Evolutionary conservation across 1,140 invertebrate genomes (phyloP).

Genomic region (Campoletis sonorensis): DNA sequence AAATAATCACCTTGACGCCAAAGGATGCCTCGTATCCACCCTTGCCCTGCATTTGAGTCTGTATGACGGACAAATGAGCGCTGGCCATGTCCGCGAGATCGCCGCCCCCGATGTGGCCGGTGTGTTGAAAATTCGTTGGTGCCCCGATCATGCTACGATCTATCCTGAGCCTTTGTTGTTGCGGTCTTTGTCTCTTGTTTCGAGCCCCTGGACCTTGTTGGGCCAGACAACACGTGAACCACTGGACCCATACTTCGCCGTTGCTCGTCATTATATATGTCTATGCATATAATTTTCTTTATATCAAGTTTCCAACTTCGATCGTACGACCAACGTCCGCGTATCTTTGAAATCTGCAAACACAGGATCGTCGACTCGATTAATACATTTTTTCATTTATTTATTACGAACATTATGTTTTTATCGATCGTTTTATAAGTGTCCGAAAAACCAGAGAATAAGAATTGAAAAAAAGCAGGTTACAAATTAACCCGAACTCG

Average conservation of each 20-base stretch:
- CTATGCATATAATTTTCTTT: neutral
- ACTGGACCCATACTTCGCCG: conserved; percentile 89
- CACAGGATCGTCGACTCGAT: too few relatives aligned
- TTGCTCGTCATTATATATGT: conserved; percentile 80
- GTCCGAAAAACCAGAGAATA: neutral
- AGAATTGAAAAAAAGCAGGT: neutral
- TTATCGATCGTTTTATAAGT: neutral
- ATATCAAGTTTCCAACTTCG: too few relatives aligned
- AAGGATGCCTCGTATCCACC: conserved; percentile 88
- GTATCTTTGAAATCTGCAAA: too few relatives aligned
- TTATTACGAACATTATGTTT: neutral
- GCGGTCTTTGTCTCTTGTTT: conserved; percentile 80
- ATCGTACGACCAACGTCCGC: too few relatives aligned
- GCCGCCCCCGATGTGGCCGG: conserved; percentile 92
- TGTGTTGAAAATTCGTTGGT: conserved; percentile 94
- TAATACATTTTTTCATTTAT: too few relatives aligned
- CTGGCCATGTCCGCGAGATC: conserved; percentile 85
- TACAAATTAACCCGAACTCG: too few relatives aligned
- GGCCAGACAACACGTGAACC: conserved; percentile 89
- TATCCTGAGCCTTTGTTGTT: conserved; percentile 84
- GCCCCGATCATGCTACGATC: conserved; percentile 95
- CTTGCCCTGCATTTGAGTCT: conserved; percentile 92
- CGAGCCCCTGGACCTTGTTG: conserved; percentile 81
- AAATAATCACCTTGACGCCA: conserved; percentile 76
- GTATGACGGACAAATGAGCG: conserved; percentile 85